Conservation (phyloP, 2,797 vertebrate species). For the Neostethus bicornis region DNA sequence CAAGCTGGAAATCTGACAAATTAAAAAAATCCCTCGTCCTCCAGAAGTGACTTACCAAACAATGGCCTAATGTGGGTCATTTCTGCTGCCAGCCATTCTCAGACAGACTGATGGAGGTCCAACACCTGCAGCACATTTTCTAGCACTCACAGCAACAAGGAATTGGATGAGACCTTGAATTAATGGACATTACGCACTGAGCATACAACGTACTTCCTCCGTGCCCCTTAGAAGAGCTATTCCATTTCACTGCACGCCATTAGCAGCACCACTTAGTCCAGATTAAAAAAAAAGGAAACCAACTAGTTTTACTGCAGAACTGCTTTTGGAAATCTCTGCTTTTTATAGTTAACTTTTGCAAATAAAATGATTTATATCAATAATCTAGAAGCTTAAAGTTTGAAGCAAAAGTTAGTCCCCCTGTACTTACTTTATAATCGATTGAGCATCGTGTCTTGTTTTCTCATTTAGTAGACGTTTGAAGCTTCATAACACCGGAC, state of each 20-base stretch:
- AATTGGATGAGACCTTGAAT: slow-evolving; percentile 81
- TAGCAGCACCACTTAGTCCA: slow-evolving; percentile 64
- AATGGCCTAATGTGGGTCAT: slow-evolving; percentile 38
- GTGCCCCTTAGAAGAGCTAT: slow-evolving; percentile 73
- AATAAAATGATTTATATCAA: slow-evolving; percentile 4
- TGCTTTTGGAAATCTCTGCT: slow-evolving; percentile 39
- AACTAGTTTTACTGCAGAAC: slow-evolving; percentile 67
- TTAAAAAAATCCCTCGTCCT: too few species aligned
- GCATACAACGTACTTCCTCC: slow-evolving; percentile 69
- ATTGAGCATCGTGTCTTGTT: too few species aligned
- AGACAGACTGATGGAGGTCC: slow-evolving; percentile 55
- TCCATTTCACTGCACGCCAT: slow-evolving; percentile 75
- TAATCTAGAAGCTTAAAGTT: too few species aligned
- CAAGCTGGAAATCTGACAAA: too few species aligned
- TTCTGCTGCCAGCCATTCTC: slow-evolving; percentile 64
- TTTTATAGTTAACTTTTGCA: slow-evolving; percentile 9
- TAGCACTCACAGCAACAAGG: slow-evolving; percentile 56
- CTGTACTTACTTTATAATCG: too few species aligned
- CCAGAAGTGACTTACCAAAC: too few species aligned
- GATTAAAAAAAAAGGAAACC: slow-evolving; percentile 73
- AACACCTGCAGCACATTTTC: slow-evolving; percentile 77
- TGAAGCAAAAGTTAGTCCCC: too few species aligned
- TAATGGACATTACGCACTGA: slow-evolving; percentile 71
- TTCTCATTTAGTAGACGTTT: too few species aligned
- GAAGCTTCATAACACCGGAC: too few species aligned